Evolutionary conservation across 1,140 invertebrate genomes (phyloP).

Genomic region (Philotrypesis tridentata): DNA sequence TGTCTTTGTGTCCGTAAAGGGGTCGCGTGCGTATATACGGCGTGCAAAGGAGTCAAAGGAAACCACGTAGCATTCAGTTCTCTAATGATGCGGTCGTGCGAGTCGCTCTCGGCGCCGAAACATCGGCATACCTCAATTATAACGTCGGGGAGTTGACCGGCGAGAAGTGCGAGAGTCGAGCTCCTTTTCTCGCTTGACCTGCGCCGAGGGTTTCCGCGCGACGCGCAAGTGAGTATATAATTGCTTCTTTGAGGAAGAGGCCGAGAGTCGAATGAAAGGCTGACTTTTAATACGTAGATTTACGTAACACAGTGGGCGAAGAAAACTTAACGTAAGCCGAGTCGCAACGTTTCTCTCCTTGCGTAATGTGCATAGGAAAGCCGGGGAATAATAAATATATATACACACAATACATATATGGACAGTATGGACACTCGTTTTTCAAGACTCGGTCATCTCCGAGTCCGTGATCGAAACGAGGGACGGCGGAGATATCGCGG

Average conservation of each 20-base stretch:
- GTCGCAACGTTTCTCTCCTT: no score
- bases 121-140: constrained; percentile 40
- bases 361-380: no score
- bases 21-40: background rate
- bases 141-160: constrained; percentile 1
- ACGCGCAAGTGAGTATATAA: no score
- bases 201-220: no score
- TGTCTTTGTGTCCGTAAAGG: background rate
- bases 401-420: no score
- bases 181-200: background rate
- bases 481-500: constrained; percentile 54
- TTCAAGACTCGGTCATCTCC: constrained; percentile 28
- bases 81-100: constrained; percentile 70
- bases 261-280: no score
- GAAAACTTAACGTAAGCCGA: no score
- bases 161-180: background rate
- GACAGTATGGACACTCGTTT: no score
- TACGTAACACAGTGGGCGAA: no score
- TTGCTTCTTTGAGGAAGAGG: no score
- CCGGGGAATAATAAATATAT: no score
- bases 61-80: constrained; percentile 63
- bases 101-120: constrained; percentile 49
- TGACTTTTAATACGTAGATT: no score
- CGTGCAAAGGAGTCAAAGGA: constrained; percentile 64
- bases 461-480: constrained; percentile 56